Base-by-base conservation (phyloP, 1,140 invertebrate genomes). In the Bombus soroeensis region DNA sequence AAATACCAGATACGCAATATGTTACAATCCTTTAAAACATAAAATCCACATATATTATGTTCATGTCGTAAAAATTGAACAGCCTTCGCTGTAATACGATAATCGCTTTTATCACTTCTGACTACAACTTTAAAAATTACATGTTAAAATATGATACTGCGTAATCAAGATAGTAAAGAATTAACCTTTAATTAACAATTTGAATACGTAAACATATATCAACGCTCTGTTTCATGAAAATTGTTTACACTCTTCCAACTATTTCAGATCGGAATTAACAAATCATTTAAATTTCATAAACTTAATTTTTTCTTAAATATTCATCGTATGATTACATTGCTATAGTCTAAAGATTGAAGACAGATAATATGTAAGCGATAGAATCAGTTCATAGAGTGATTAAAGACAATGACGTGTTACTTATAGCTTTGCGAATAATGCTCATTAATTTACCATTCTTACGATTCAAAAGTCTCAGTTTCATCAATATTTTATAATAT, bases 1-100 rank as follows among this genome's bases (percentile, higher is more conserved):
- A 47, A 73, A 85, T 81, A 79, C 53, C 73, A 74, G 68, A 85
- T 85, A 12, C n/a, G 10, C 34, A 83, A 77, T 71, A 75, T 77
- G 32, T 41, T 71, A 32, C 43, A 13, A 53, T 78, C 32, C 85
- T 57, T 66, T 81, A 62, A 77, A 74, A 66, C 34, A 62, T 84
- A 84, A 84, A 84, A 79, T 59, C 2, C 43, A 32, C 75, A 32
- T 84, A 79, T 41, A 84, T 71, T n/a, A 72, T 18, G 4, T 28
- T 12, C 13, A 3, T 22, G n/a, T 43, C 47, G 28, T 70, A 77
- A 70, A 83, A 39, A 15, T 32, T n/a, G 22, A 32, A 78, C 37
- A 3, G 12, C 18, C 10, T 22, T 68, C 22, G 6, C 28, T 25
- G 25, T 39, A 41, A 5, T 10, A 32, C 10, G 47, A 77, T 59